phyloP scores from a whole-genome alignment of 2,888 invertebrate species.

The Hypomecis atomaria region DNA sequence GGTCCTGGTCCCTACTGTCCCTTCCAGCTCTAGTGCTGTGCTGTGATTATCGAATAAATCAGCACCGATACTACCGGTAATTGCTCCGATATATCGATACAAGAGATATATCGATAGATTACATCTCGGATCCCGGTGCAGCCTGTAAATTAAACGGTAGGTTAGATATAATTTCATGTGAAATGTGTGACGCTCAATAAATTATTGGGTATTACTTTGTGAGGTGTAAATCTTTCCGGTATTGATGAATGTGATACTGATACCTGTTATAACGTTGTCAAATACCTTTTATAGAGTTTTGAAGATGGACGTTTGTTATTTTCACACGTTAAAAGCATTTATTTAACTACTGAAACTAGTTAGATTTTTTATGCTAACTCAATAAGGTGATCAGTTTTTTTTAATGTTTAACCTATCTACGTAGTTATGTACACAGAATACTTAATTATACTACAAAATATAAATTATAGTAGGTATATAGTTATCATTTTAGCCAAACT shows the following conservation, averaged over 20 bases:
- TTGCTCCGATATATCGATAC: constrained; percentile 61
- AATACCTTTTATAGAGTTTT: constrained; percentile 19
- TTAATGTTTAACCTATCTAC: too few relatives aligned
- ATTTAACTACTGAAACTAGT: too few relatives aligned
- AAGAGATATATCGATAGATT: constrained; percentile 54
- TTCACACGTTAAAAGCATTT: constrained; percentile 11
- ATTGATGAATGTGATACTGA: constrained; percentile 42
- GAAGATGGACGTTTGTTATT: constrained; percentile 11
- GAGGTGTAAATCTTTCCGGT: constrained; percentile 51
- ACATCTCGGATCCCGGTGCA: constrained; percentile 49
- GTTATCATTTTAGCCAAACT: too few relatives aligned
- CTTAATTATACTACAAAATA: too few relatives aligned
- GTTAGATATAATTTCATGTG: constrained; percentile 66
- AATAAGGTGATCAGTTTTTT: too few relatives aligned
- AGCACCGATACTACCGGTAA: constrained; percentile 66
- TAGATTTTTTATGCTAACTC: too few relatives aligned
- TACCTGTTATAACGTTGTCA: constrained; percentile 32
- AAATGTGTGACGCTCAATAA: constrained; percentile 68
- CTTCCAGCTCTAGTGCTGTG: constrained; percentile 49
- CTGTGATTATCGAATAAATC: constrained; percentile 80
- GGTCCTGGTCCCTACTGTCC: constrained; percentile 18
- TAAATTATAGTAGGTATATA: too few relatives aligned
- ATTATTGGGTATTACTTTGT: constrained; percentile 57
- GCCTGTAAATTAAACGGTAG: constrained; percentile 59
- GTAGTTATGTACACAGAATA: too few relatives aligned